Evolutionary conservation across 1,140 invertebrate genomes (phyloP).

Genomic region (Eriosoma lanigerum): DNA sequence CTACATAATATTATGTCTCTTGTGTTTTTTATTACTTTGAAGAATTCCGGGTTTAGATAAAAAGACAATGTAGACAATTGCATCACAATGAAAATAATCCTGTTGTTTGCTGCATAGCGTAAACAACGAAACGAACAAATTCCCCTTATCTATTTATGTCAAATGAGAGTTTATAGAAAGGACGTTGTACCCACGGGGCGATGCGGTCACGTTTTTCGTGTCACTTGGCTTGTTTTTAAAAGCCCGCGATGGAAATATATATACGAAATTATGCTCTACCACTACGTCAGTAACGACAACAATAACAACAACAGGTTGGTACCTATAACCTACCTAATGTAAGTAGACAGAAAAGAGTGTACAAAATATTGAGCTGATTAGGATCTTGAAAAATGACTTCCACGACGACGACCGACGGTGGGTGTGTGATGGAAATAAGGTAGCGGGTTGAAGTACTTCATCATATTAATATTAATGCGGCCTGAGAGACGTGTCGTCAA

Average conservation of each 20-base stretch:
- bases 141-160: constrained; percentile 37
- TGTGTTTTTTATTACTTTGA: neutral
- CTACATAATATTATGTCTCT: neutral
- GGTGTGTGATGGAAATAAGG: constrained; percentile 46
- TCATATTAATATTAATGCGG: neutral
- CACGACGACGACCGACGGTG: too few species aligned
- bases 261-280: neutral
- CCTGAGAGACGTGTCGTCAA: neutral
- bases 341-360: neutral
- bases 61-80: constrained; percentile 18
- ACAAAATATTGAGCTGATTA: neutral
- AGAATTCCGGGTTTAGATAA: neutral
- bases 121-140: neutral
- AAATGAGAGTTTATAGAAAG: constrained; percentile 18
- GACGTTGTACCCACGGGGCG: neutral
- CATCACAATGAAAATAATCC: constrained; percentile 16
- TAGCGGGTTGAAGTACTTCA: neutral
- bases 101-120: too few species aligned
- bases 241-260: neutral
- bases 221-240: constrained; percentile 31
- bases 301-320: neutral
- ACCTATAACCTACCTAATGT: neutral
- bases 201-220: constrained; percentile 45
- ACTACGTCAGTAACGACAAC: neutral
- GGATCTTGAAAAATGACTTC: constrained; percentile 7